These are phyloP conservation scores for Oryctes rhinoceros DNA, from an alignment of 1,140 invertebrate species.

Conservation along the genomic window DNA sequence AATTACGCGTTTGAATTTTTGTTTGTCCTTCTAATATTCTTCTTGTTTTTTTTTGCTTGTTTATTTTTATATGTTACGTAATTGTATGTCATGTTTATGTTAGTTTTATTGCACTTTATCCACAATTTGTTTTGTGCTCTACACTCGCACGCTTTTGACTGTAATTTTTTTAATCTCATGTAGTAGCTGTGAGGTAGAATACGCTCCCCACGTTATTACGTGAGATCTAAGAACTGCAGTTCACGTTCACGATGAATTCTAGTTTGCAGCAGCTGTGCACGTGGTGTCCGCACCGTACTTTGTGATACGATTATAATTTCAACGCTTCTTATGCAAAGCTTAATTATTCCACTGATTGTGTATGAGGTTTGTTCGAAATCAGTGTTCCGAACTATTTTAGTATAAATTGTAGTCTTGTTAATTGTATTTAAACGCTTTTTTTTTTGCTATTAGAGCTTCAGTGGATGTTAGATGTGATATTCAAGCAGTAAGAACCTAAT, in stretches of 20 bases:
- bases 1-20: neutral
- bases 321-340: slow-evolving; percentile 39
- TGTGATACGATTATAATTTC: slow-evolving; percentile 44
- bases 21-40: neutral
- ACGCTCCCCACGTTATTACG: slow-evolving; percentile 73
- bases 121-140: slow-evolving; percentile 41
- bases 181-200: slow-evolving; percentile 86
- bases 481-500: no score
- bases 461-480: no score
- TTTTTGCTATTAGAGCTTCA: no score
- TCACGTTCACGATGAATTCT: slow-evolving; percentile 45
- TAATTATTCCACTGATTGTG: slow-evolving; percentile 37
- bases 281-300: slow-evolving; percentile 5
- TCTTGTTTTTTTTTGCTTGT: neutral
- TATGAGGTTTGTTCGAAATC: no score
- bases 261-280: slow-evolving; percentile 33
- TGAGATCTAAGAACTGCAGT: slow-evolving; percentile 69
- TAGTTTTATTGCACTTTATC: slow-evolving; percentile 43
- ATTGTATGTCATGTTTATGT: slow-evolving; percentile 42
- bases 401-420: no score
- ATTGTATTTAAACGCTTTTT: no score
- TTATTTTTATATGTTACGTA: slow-evolving; percentile 24
- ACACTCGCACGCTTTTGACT: slow-evolving; percentile 53
- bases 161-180: slow-evolving; percentile 81
- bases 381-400: no score